These are phyloP conservation scores for Scylla paramamosain DNA, from an alignment of 1,140 invertebrate species.

Conservation along the genomic window DNA sequence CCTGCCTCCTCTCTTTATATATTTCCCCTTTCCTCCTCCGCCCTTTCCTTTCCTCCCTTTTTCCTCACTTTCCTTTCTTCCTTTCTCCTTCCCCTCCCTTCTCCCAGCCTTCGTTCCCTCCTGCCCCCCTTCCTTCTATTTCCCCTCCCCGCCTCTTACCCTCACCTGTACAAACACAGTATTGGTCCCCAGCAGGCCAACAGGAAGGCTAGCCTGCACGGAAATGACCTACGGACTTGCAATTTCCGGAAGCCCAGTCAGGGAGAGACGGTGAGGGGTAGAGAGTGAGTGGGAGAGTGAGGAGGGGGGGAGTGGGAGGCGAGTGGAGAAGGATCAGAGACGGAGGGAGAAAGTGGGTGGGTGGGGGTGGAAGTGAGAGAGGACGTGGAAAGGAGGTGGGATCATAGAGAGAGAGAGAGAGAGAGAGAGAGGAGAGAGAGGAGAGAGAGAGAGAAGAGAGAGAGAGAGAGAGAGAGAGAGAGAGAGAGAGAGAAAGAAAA, in stretches of 20 bases:
- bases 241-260: not conserved
- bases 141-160: too few species aligned
- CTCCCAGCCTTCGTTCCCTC: too few species aligned
- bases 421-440: not conserved
- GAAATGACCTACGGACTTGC: conserved; percentile 18
- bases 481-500: not conserved
- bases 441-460: not conserved
- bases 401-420: not conserved
- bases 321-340: not conserved
- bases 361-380: not conserved
- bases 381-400: not conserved
- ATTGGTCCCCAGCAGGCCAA: not conserved
- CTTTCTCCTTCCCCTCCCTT: too few species aligned
- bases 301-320: not conserved
- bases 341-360: not conserved
- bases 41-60: too few species aligned
- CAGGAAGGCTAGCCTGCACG: not conserved
- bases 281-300: not conserved
- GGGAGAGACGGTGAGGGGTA: not conserved
- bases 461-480: not conserved
- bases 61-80: too few species aligned
- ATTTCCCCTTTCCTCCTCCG: too few species aligned
- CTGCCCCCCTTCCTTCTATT: too few species aligned
- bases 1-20: too few species aligned
- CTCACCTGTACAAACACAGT: too few species aligned